Conservation (phyloP, 92 coral and sea anemone species). For the Desmophyllum pertusum region DNA sequence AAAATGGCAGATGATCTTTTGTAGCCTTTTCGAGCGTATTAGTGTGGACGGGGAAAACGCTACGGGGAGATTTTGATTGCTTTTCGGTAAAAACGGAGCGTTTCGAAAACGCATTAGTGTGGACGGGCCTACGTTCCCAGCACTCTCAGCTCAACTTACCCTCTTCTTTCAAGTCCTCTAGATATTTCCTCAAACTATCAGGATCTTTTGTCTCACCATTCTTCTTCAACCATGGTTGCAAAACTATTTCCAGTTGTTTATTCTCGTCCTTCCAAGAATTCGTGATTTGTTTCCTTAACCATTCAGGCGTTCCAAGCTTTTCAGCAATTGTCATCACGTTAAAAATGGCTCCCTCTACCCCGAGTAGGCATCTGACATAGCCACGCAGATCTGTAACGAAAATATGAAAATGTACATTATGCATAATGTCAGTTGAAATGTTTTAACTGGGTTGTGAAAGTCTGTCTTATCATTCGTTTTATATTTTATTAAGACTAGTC, state of each 20-base stretch:
- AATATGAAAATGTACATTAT: background rate
- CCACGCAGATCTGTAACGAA: background rate
- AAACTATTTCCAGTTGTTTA: background rate
- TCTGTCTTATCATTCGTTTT: no score
- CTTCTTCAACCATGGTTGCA: background rate
- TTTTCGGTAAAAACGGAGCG: no score
- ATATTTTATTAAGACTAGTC: no score
- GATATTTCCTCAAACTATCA: background rate
- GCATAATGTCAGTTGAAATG: no score
- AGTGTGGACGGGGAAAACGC: no score
- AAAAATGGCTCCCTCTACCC: background rate
- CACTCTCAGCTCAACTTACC: background rate
- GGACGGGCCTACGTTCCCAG: no score
- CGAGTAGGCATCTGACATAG: background rate
- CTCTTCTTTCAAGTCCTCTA: background rate
- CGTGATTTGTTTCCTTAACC: background rate
- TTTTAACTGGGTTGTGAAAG: no score
- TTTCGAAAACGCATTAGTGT: no score
- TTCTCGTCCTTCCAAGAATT: background rate
- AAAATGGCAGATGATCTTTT: no score
- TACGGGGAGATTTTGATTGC: no score
- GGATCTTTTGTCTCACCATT: background rate
- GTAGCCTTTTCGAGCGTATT: no score
- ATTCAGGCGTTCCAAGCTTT: background rate
- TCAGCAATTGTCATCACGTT: background rate